Evolutionary conservation across 2,113 vertebrate species (phyloP).

Genomic region (Garra rufa): DNA sequence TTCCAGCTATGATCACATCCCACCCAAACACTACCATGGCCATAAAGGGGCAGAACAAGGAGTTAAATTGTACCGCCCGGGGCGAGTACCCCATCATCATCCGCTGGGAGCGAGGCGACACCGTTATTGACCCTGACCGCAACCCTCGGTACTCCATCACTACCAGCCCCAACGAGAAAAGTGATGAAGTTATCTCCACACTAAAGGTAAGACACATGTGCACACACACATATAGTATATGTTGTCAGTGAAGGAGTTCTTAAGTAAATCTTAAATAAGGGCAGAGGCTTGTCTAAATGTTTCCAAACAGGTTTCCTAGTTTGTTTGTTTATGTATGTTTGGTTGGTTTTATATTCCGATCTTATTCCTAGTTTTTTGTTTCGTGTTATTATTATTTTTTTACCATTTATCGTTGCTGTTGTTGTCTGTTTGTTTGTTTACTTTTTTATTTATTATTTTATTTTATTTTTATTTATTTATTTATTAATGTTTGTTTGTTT

Average conservation of each 20-base stretch:
- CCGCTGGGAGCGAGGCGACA: constrained; percentile 98
- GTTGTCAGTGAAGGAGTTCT: neutral
- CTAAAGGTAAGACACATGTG: constrained; percentile 83
- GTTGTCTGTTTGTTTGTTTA: too few relatives aligned
- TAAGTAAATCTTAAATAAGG: neutral
- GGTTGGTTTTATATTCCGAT: neutral
- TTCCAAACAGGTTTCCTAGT: neutral
- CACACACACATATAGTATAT: constrained; percentile 6
- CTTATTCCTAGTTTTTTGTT: too few relatives aligned
- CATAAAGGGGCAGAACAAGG: constrained; percentile 95
- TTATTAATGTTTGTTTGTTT: too few relatives aligned
- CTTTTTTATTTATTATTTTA: too few relatives aligned
- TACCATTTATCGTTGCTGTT: too few relatives aligned
- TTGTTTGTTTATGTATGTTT: neutral
- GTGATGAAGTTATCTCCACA: constrained; percentile 94
- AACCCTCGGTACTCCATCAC: constrained; percentile 91
- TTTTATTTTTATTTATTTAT: too few relatives aligned
- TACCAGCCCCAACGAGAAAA: constrained; percentile 93
- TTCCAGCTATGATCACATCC: constrained; percentile 97
- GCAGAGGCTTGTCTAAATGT: neutral
- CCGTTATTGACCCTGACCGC: constrained; percentile 94
- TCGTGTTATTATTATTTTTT: too few relatives aligned
- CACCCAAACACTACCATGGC: constrained; percentile 98
- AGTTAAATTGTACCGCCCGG: constrained; percentile 94
- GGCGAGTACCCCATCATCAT: constrained; percentile 98